A percentile compares a stretch with the other conserved stretches of the same genome.
phyloP scores from a whole-genome alignment of 92 coral and sea anemone genomes.

The Actinernus sp. region DNA sequence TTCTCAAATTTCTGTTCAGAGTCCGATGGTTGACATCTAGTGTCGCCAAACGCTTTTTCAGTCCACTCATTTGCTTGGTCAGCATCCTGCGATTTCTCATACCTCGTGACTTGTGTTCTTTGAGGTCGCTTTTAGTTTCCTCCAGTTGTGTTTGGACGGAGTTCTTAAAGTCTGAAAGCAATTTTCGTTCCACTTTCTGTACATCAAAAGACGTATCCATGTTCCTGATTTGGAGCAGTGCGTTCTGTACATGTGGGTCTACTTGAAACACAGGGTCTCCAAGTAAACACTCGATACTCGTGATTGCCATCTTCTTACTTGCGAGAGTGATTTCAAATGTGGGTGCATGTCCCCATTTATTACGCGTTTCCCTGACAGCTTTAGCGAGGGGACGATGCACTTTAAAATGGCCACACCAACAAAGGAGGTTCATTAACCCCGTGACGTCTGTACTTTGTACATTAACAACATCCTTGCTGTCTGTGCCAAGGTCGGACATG shows the following conservation, averaged over 20 bases:
- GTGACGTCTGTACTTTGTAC: conserved; percentile 73
- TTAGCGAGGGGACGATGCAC: conserved; percentile 38
- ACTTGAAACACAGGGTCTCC: conserved; percentile 56
- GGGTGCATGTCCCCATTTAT: conserved; percentile 85
- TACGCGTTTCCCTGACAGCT: conserved; percentile 66
- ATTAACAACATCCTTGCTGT: conserved; percentile 33
- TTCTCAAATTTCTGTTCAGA: no score
- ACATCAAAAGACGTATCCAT: conserved; percentile 44
- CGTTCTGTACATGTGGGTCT: conserved; percentile 36
- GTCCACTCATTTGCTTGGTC: no score
- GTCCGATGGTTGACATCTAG: no score
- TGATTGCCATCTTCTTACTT: conserved; percentile 56
- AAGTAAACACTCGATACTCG: conserved; percentile 39
- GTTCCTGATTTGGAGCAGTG: conserved; percentile 22
- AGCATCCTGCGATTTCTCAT: no score
- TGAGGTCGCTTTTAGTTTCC: no score
- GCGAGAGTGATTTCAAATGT: conserved; percentile 33
- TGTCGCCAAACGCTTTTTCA: no score
- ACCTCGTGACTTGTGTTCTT: no score
- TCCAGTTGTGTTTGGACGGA: no score
- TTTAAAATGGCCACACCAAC: conserved; percentile 62
- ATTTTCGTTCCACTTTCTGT: not conserved
- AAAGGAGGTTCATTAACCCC: conserved; percentile 66
- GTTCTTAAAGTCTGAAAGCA: not conserved
- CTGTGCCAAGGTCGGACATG: conserved; percentile 76